phyloP scores from a whole-genome alignment of 2,113 vertebrate genomes.

The Sylvia atricapilla region DNA sequence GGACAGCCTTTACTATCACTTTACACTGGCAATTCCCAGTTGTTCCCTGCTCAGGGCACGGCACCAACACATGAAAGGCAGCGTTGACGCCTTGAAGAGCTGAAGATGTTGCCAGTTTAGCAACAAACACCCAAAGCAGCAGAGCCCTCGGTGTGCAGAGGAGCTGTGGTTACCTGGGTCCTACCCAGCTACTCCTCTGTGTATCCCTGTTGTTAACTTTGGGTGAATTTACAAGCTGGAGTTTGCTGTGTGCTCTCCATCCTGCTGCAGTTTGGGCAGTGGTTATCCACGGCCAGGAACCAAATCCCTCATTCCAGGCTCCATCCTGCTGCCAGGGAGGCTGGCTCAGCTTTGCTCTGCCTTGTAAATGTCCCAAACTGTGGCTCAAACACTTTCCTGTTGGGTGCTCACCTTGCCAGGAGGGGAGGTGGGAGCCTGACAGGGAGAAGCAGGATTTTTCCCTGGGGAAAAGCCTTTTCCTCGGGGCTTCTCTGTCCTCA shows the following conservation, averaged over 20 bases:
- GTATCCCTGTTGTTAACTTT: background rate
- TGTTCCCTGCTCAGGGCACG: background rate
- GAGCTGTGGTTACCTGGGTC: background rate
- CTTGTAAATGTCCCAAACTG: accelerated
- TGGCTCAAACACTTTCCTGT: background rate
- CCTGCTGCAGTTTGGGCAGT: background rate
- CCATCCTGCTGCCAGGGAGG: background rate
- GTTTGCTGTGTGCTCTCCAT: background rate
- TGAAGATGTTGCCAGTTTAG: background rate
- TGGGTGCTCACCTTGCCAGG: background rate
- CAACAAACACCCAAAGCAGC: background rate
- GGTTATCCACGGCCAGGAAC: background rate
- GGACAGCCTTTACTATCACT: constrained; percentile 31
- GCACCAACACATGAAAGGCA: background rate
- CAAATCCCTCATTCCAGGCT: background rate
- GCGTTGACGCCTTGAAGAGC: background rate
- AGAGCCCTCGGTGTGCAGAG: background rate
- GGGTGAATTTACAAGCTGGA: background rate
- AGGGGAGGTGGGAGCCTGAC: background rate
- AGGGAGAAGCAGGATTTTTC: too few relatives aligned
- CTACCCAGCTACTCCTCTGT: background rate
- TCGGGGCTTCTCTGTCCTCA: background rate
- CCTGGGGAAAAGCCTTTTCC: background rate
- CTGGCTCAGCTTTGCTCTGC: background rate
- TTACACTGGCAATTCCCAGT: background rate